These are phyloP conservation scores for Dynastes hyllus DNA, from an alignment of 2,888 invertebrate species.

Conservation along the genomic window DNA sequence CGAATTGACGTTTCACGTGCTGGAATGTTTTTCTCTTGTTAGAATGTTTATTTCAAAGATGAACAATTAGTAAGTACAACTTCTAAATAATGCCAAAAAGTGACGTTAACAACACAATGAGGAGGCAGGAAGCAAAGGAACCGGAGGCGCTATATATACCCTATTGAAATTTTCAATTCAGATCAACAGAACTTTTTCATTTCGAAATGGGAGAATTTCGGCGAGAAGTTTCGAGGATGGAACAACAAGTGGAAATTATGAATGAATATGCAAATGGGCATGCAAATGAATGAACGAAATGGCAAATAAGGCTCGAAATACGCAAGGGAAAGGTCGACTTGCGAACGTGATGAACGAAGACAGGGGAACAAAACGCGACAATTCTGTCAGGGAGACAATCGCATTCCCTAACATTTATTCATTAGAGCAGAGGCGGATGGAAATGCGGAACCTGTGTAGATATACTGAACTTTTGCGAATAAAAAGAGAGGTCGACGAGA, in stretches of 20 bases:
- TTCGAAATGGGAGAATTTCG: neutral
- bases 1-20: too few relatives aligned
- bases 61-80: neutral
- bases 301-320: constrained; percentile 26
- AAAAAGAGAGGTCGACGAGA: neutral
- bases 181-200: constrained; percentile 1
- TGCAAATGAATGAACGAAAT: constrained; percentile 30
- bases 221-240: constrained; percentile 16
- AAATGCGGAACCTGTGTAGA: neutral
- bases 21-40: too few relatives aligned
- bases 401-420: constrained; percentile 16
- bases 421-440: neutral
- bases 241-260: constrained; percentile 39
- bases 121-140: neutral
- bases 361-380: neutral
- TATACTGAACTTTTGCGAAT: neutral
- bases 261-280: constrained; percentile 30
- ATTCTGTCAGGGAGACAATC: constrained; percentile 16
- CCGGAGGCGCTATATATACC: neutral
- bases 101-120: neutral
- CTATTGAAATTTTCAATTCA: neutral
- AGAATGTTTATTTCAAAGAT: too few relatives aligned
- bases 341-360: constrained; percentile 2
- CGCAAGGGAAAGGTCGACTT: constrained; percentile 10
- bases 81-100: neutral